These are phyloP conservation scores for Oscheius sp. DNA, from an alignment of 2,888 invertebrate genomes.

Conservation along the genomic window DNA sequence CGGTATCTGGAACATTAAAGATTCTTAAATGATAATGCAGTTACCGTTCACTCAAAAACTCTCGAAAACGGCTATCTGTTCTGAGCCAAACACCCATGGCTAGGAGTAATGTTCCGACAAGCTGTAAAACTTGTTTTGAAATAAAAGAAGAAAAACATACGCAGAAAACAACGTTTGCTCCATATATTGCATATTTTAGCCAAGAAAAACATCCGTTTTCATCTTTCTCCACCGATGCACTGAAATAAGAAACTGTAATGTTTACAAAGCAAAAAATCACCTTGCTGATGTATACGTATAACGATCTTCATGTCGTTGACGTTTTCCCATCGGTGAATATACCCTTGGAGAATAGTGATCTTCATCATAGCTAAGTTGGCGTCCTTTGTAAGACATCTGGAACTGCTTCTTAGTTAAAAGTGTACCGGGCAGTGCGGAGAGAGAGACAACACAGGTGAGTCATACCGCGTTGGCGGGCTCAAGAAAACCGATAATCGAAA, in stretches of 20 bases:
- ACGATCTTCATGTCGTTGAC: slow-evolving; percentile 12
- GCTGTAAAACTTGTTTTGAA: slow-evolving; percentile 42
- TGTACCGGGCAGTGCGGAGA: neutral
- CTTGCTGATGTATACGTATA: slow-evolving; percentile 23
- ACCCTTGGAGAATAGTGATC: slow-evolving; percentile 32
- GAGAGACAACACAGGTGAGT: slow-evolving; percentile 19
- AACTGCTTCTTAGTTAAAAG: neutral
- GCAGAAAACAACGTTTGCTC: slow-evolving; percentile 65
- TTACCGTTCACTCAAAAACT: slow-evolving; percentile 71
- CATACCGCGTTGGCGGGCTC: neutral
- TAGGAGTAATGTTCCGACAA: slow-evolving; percentile 65
- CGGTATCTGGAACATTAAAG: slow-evolving; percentile 58
- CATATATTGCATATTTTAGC: slow-evolving; percentile 65
- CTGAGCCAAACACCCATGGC: slow-evolving; percentile 69
- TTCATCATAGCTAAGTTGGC: slow-evolving; percentile 25
- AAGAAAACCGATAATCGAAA: too few species aligned
- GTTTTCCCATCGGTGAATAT: slow-evolving; percentile 24
- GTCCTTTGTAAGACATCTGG: slow-evolving; percentile 33
- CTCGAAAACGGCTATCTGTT: slow-evolving; percentile 69
- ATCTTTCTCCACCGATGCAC: slow-evolving; percentile 11
- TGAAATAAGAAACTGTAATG: neutral
- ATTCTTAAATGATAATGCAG: slow-evolving; percentile 7
- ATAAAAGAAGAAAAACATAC: slow-evolving; percentile 34
- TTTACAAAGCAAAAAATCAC: neutral
- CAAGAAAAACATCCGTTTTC: slow-evolving; percentile 45